phyloP scores from a whole-genome alignment of 2,888 invertebrate genomes.

The Parelbella ahira region DNA sequence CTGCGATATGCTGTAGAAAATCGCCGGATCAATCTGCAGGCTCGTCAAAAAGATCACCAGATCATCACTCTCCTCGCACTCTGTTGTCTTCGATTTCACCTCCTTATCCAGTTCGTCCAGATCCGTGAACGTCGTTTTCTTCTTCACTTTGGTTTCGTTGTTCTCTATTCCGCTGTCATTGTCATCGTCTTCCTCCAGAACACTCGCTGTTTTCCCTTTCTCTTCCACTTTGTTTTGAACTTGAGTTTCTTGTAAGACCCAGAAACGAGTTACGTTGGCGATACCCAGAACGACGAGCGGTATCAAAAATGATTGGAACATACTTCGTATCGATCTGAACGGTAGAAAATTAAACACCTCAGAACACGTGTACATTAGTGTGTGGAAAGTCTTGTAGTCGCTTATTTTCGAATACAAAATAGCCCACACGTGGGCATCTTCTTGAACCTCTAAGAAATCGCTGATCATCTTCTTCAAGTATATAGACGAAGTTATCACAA shows the following conservation, averaged over 20 bases:
- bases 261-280: too few species aligned
- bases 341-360: constrained; percentile 88
- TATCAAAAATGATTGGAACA: constrained; percentile 78
- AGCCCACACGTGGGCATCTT: constrained; percentile 86
- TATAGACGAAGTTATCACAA: constrained; percentile 45
- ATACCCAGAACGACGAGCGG: constrained; percentile 76
- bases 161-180: constrained; percentile 78
- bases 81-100: constrained; percentile 37
- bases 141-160: constrained; percentile 54
- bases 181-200: constrained; percentile 52
- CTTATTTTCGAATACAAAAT: constrained; percentile 86
- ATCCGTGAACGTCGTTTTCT: constrained; percentile 36
- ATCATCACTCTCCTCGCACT: constrained; percentile 31
- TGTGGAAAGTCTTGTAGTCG: constrained; percentile 84
- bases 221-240: too few species aligned
- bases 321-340: constrained; percentile 66
- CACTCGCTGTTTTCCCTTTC: too few species aligned
- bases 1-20: constrained; percentile 86
- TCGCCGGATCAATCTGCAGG: constrained; percentile 71
- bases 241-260: too few species aligned
- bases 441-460: constrained; percentile 55
- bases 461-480: constrained; percentile 64
- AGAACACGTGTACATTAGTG: constrained; percentile 88
- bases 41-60: constrained; percentile 48
- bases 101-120: constrained; percentile 42